These are phyloP conservation scores for Yasuhikotakia modesta DNA, from an alignment of 2,797 vertebrate species.

Conservation along the genomic window DNA sequence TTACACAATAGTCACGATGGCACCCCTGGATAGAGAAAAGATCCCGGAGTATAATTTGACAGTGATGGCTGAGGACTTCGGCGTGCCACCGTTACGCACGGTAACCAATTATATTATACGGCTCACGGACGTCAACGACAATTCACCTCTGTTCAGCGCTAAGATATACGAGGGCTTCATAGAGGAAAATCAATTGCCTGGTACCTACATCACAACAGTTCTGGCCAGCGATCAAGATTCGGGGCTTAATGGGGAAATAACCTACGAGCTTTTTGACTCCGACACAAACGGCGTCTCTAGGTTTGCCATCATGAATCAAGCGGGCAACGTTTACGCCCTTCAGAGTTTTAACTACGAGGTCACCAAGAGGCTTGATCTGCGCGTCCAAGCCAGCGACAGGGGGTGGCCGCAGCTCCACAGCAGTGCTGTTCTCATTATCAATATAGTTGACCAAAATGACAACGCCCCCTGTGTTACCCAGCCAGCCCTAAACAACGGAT, in stretches of 20 bases:
- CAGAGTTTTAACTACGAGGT: conserved; percentile 94
- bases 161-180: conserved; percentile 85
- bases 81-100: conserved; percentile 84
- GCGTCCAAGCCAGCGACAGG: conserved; percentile 88
- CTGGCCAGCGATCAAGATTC: conserved; percentile 85
- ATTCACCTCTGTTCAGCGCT: conserved; percentile 83
- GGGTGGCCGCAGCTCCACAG: conserved; percentile 90
- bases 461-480: conserved; percentile 86
- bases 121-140: conserved; percentile 92
- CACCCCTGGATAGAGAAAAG: conserved; percentile 82
- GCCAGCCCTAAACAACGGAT: conserved; percentile 85
- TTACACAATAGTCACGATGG: conserved; percentile 90
- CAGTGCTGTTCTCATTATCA: conserved; percentile 84
- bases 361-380: conserved; percentile 85
- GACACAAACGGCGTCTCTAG: conserved; percentile 84
- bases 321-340: conserved; percentile 90
- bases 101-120: conserved; percentile 83
- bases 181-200: conserved; percentile 88
- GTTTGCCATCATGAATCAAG: conserved; percentile 89
- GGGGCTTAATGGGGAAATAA: conserved; percentile 87
- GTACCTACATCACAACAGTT: conserved; percentile 87
- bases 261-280: conserved; percentile 84
- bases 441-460: conserved; percentile 93
- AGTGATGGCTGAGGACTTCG: conserved; percentile 89
- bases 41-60: conserved; percentile 92